phyloP scores from a whole-genome alignment of 2,113 vertebrate species.

The Oncorhynchus masou region DNA sequence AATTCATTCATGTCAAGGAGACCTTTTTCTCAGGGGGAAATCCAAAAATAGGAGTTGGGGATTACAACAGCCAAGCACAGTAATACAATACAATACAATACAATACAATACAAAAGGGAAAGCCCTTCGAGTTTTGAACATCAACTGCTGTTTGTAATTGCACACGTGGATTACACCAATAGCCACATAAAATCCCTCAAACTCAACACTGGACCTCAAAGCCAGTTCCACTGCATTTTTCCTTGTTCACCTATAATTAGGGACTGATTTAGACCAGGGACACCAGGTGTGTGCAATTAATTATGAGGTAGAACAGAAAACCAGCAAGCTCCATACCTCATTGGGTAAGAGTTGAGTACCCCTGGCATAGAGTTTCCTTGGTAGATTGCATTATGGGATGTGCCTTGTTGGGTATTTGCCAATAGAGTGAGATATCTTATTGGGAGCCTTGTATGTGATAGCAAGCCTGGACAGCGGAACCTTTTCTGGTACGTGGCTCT shows the following conservation, averaged over 20 bases:
- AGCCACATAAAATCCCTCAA: background rate
- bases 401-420: constrained; percentile 1
- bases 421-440: constrained; percentile 26
- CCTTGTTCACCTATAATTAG: no score
- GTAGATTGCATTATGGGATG: background rate
- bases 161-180: background rate
- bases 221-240: no score
- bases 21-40: background rate
- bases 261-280: no score
- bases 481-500: no score
- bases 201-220: no score
- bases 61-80: background rate
- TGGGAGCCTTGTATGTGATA: constrained; percentile 21
- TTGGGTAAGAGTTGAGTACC: no score
- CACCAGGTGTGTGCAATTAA: no score
- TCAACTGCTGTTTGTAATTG: background rate
- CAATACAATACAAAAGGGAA: background rate
- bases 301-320: no score
- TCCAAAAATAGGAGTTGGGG: background rate
- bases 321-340: no score
- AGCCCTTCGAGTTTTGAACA: no score
- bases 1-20: background rate
- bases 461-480: background rate
- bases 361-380: background rate
- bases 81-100: background rate